These are phyloP conservation scores for Trimorus sp. DNA, from an alignment of 2,888 invertebrate species.

Conservation along the genomic window DNA sequence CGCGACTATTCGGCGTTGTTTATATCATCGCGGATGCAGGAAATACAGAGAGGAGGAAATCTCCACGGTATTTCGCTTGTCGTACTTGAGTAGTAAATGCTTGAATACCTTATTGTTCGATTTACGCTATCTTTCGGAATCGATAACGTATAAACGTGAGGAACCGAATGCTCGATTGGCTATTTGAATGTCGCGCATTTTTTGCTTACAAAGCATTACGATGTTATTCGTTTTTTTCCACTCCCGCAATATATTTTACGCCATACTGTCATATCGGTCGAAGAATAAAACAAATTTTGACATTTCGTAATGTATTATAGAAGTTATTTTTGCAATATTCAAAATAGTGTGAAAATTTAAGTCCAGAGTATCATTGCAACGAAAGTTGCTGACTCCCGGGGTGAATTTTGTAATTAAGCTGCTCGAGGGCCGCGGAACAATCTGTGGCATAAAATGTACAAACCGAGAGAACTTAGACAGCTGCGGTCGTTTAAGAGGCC, in stretches of 20 bases:
- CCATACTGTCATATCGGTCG: not conserved
- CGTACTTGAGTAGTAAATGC: conserved; percentile 65
- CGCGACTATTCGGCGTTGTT: conserved; percentile 71
- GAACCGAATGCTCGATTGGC: conserved; percentile 41
- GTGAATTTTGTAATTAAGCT: conserved; percentile 3
- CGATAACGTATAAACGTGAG: conserved; percentile 45
- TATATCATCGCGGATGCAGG: conserved; percentile 67
- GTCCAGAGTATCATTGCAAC: too few species aligned
- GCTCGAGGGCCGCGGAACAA: too few species aligned
- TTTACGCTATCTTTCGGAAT: conserved; percentile 55
- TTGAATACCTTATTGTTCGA: conserved; percentile 64
- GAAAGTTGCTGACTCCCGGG: too few species aligned
- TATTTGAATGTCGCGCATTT: conserved; percentile 29
- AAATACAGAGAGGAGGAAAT: conserved; percentile 67
- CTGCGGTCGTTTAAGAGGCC: conserved; percentile 33
- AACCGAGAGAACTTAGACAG: conserved; percentile 15
- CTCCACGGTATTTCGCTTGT: conserved; percentile 53
- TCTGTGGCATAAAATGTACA: too few species aligned
- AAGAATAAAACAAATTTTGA: conserved; percentile 4
- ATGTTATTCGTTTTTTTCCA: conserved; percentile 18
- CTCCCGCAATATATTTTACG: conserved; percentile 31
- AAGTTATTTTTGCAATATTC: too few species aligned
- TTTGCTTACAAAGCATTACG: conserved; percentile 39
- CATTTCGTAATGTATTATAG: not conserved
- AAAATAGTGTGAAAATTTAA: too few species aligned